phyloP scores from a whole-genome alignment of 2,113 vertebrate species.

The Pontoporia blainvillei region DNA sequence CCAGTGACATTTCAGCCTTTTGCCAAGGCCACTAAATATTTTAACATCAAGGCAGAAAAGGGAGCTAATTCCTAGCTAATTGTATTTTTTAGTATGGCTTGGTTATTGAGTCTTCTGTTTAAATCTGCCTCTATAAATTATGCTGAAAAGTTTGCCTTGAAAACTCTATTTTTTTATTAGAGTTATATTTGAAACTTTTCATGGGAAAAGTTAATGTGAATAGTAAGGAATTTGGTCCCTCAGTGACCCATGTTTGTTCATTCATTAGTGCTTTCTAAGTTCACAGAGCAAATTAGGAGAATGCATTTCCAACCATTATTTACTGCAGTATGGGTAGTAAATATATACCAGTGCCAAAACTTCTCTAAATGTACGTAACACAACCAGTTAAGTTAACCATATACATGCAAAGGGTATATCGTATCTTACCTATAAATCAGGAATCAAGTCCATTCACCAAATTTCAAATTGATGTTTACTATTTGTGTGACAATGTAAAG shows the following conservation, averaged over 20 bases:
- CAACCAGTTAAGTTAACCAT: not conserved
- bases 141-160: conserved; percentile 64
- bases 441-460: conserved; percentile 17
- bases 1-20: conserved; percentile 20
- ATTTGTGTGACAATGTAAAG: not conserved
- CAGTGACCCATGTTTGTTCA: conserved; percentile 48
- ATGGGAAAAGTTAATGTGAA: conserved; percentile 63
- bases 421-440: not conserved
- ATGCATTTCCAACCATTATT: conserved; percentile 43
- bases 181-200: conserved; percentile 72
- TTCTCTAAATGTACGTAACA: not conserved
- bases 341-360: not conserved
- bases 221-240: conserved; percentile 57
- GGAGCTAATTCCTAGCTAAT: conserved; percentile 21
- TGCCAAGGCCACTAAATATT: conserved; percentile 34
- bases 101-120: conserved; percentile 51
- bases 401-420: not conserved
- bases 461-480: conserved; percentile 53
- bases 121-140: conserved; percentile 67
- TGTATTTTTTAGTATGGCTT: conserved; percentile 60
- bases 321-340: conserved; percentile 36
- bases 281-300: conserved; percentile 48
- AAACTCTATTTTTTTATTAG: conserved; percentile 77
- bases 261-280: conserved; percentile 42
- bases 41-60: not conserved